These are phyloP conservation scores for Bombus polaris DNA, from an alignment of 1,140 invertebrate species.

Conservation along the genomic window DNA sequence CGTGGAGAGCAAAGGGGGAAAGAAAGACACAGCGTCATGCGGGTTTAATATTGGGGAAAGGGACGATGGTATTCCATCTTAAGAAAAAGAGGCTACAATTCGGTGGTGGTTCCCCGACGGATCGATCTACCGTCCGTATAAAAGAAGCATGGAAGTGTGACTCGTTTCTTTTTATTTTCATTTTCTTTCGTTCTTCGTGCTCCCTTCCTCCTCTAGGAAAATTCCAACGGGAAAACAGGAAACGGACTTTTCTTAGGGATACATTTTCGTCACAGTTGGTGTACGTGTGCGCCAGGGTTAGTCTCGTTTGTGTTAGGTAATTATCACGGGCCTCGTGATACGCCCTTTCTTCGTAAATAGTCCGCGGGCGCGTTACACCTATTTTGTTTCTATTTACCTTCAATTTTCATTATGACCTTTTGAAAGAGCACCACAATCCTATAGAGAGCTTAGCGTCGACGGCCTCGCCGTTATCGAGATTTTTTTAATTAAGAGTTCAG, in stretches of 20 bases:
- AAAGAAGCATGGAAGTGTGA: constrained; percentile 2
- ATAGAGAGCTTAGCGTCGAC: not conserved
- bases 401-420: constrained; percentile 33
- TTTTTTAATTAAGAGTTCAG: constrained; percentile 47
- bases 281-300: too few relatives aligned
- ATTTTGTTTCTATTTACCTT: not conserved
- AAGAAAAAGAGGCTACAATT: not conserved
- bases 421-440: not conserved
- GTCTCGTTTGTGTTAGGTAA: constrained; percentile 7
- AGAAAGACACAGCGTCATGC: not conserved
- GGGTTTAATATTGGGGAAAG: not conserved
- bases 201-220: not conserved
- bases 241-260: not conserved
- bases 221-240: not conserved
- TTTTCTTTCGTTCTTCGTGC: constrained; percentile 5
- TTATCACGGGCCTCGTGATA: not conserved
- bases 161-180: not conserved
- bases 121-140: not conserved
- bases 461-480: constrained; percentile 32
- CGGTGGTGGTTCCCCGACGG: not conserved
- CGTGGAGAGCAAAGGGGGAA: too few relatives aligned
- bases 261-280: not conserved
- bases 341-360: not conserved
- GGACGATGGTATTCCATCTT: not conserved
- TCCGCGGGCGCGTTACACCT: constrained; percentile 1